Evolutionary conservation across 2,888 invertebrate species (phyloP), one percentile per base, ranked within the genome.

Genomic region (Dorcus parallelipipedus): DNA sequence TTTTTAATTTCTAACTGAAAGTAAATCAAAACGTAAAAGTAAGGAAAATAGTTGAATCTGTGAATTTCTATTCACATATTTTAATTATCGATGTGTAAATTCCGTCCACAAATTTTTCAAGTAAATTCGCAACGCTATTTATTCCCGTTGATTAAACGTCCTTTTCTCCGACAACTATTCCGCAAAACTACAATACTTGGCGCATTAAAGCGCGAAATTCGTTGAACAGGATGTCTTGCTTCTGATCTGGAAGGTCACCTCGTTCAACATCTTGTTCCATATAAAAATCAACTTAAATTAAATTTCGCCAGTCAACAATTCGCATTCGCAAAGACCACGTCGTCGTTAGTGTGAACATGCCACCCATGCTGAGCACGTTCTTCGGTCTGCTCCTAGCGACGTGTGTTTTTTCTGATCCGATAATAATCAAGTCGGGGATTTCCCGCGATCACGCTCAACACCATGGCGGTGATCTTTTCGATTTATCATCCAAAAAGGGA

Each of bases 371-470:
- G 26, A 33, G 7, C 23, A 23, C 14, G 4, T 23, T 47, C 41
- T 10, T 52, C 10, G 42, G 26, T 23, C 20, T 55, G 42, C 9
- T 49, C 9, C 9, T 55, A 23, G 26, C 33, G 10, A 23, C 48
- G 9, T 38, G 45, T 8, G 52, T 61, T 10, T 23, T 39, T 8
- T 52, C 60, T 39, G 47, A 45, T 50, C 67, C 68, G 2, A 60
- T 68, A 51, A 61, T 67, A 10, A 68, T 69, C 39, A 65, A 65
- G 62, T 58, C 68, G 6, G 68, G 70, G 38, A 26, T 59, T 9
- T 55, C 62, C 20, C 64, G 60, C 42, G 62, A 67, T 49, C 61
- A 67, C 49, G 54, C 59, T n/a, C 57, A 64, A 39, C 63, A 59
- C 6, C 61, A 64, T 43, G 65, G 65, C 20, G 67, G 63, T 0